Evolutionary conservation across 2,113 vertebrate species (phyloP).

Genomic region (Rattus norvegicus): DNA sequence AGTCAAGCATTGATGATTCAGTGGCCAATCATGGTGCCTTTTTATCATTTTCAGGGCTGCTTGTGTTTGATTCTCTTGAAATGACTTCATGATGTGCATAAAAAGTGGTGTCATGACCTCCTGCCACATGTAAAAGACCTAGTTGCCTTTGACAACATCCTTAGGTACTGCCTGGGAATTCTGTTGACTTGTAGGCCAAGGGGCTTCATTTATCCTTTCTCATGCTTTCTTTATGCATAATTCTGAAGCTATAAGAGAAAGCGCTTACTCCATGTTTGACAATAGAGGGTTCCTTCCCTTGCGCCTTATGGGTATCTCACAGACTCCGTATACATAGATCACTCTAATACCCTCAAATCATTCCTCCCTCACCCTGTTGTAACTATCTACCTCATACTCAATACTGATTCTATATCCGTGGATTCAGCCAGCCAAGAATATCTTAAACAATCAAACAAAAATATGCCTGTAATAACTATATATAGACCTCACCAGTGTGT

Average conservation of each 20-base stretch:
- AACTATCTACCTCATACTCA: not conserved
- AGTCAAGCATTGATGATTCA: not conserved
- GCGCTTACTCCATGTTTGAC: not conserved
- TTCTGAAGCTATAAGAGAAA: not conserved
- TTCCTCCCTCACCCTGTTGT: not conserved
- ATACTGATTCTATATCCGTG: not conserved
- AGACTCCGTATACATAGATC: not conserved
- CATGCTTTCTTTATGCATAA: not conserved
- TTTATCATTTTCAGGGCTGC: not conserved
- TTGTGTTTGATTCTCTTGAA: not conserved
- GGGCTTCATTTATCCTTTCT: not conserved
- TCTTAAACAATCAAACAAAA: not conserved
- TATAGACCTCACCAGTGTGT: not conserved
- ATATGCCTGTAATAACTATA: not conserved
- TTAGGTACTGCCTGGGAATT: not conserved
- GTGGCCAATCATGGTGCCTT: rapidly evolving
- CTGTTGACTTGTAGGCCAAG: not conserved
- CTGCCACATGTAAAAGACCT: not conserved
- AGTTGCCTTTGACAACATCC: not conserved
- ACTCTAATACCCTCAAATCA: not conserved
- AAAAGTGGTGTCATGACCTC: not conserved
- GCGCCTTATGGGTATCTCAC: not conserved
- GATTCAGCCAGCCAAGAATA: not conserved
- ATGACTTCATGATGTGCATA: not conserved
- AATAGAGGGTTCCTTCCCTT: not conserved